These are phyloP conservation scores for Eupithecia vulgata DNA, from an alignment of 2,888 invertebrate genomes.

Conservation along the genomic window DNA sequence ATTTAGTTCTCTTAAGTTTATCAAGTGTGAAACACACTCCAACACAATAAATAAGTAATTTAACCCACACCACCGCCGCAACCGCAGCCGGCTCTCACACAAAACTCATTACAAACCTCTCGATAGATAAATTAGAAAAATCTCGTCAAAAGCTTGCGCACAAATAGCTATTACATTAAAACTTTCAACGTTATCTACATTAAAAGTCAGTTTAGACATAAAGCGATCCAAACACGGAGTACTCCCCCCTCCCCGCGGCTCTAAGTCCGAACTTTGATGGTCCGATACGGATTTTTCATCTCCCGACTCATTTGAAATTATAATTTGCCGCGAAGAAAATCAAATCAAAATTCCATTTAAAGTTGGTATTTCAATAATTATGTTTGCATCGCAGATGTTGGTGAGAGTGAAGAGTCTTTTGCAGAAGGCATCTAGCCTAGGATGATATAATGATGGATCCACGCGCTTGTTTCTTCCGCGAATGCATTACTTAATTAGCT, in stretches of 20 bases:
- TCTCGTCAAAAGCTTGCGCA: conserved; percentile 50
- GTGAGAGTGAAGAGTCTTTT: conserved; percentile 33
- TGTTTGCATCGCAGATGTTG: conserved; percentile 68
- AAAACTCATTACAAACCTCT: conserved; percentile 42
- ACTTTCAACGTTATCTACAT: conserved; percentile 67
- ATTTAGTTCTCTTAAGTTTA: no score
- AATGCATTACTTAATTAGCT: background rate
- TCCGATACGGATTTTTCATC: conserved; percentile 81
- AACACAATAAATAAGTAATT: conserved; percentile 3
- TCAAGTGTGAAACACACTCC: background rate
- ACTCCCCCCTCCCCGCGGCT: conserved; percentile 36
- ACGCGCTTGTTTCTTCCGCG: background rate
- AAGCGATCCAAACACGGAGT: conserved; percentile 61
- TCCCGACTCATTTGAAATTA: conserved; percentile 81
- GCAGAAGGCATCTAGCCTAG: background rate
- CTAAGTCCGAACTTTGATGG: conserved; percentile 72
- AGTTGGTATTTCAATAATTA: conserved; percentile 80
- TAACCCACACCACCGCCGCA: background rate
- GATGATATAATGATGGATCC: background rate
- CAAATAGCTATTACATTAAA: conserved; percentile 63
- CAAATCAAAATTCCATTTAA: conserved; percentile 83
- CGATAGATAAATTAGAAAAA: conserved; percentile 45
- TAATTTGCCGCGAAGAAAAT: conserved; percentile 77
- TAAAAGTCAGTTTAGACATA: conserved; percentile 75
- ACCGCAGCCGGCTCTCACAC: conserved; percentile 37